phyloP scores from a whole-genome alignment of 2,888 invertebrate genomes.

The Drosophila phalerata region DNA sequence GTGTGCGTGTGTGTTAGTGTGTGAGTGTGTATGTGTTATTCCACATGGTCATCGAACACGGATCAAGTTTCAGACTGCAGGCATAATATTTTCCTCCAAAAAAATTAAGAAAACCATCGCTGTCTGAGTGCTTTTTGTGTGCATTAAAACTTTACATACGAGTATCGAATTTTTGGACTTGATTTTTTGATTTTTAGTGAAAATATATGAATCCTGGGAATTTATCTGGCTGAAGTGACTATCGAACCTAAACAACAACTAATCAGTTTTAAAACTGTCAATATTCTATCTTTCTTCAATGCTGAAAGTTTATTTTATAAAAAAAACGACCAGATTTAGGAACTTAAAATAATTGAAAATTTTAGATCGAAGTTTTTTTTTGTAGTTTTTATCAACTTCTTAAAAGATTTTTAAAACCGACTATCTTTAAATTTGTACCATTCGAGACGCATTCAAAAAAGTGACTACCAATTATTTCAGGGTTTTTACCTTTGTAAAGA shows the following conservation, averaged over 20 bases:
- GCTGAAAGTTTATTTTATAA: neutral
- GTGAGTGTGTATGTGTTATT: constrained; percentile 20
- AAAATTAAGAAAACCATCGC: constrained; percentile 25
- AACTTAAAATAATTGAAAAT: too few species aligned
- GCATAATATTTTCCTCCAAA: constrained; percentile 15
- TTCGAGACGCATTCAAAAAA: neutral
- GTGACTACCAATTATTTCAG: constrained; percentile 5
- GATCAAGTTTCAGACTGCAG: constrained; percentile 52
- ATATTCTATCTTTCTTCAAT: neutral
- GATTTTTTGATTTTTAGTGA: neutral
- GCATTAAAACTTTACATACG: constrained; percentile 1
- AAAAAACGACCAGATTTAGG: too few species aligned
- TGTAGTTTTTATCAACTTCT: too few species aligned
- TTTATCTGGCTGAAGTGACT: neutral
- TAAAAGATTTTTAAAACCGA: neutral
- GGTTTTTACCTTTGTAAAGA: neutral
- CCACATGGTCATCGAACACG: constrained; percentile 43
- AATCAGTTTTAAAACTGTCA: neutral
- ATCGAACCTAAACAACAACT: constrained; percentile 34
- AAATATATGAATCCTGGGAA: neutral
- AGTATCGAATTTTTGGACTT: constrained; percentile 36
- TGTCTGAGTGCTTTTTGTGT: constrained; percentile 53
- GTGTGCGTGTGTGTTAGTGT: constrained; percentile 11
- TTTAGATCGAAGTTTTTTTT: too few species aligned
- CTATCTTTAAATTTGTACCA: neutral